Evolutionary conservation across 2,113 vertebrate genomes (phyloP).

Genomic region (Heliornis fulica): DNA sequence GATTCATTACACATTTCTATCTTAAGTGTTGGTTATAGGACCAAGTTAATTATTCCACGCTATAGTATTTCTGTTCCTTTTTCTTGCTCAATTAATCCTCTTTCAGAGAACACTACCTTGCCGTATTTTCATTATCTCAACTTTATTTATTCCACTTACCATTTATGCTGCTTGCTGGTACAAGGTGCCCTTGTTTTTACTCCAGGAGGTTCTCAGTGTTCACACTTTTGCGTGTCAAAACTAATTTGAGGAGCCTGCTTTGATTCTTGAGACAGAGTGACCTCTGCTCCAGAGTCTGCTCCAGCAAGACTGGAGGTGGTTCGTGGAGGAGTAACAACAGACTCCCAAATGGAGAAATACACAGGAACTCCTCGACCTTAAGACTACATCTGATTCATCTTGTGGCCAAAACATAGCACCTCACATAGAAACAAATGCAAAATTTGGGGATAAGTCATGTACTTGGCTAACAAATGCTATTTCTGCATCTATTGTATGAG

Average conservation of each 20-base stretch:
- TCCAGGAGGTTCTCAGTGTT: background rate
- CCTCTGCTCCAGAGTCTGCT: background rate
- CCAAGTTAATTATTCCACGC: background rate
- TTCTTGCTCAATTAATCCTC: background rate
- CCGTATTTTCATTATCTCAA: background rate
- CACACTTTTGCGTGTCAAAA: background rate
- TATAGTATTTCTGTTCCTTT: background rate
- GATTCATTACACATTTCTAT: slow-evolving; percentile 1
- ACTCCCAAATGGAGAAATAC: background rate
- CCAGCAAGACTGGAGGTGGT: background rate
- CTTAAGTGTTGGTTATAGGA: background rate
- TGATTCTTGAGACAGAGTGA: background rate
- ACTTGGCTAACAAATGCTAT: background rate
- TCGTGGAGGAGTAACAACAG: background rate
- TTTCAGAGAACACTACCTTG: background rate
- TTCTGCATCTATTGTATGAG: background rate
- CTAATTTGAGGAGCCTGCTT: background rate
- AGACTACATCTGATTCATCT: background rate
- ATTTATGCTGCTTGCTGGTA: background rate
- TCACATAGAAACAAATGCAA: background rate
- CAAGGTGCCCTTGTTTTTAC: background rate
- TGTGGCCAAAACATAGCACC: background rate
- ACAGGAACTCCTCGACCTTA: background rate
- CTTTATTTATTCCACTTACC: background rate
- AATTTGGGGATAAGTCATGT: background rate